Evolutionary conservation across 2,113 vertebrate species (phyloP), one percentile per base, ranked within the genome.

Genomic region (Stercorarius parasiticus): DNA sequence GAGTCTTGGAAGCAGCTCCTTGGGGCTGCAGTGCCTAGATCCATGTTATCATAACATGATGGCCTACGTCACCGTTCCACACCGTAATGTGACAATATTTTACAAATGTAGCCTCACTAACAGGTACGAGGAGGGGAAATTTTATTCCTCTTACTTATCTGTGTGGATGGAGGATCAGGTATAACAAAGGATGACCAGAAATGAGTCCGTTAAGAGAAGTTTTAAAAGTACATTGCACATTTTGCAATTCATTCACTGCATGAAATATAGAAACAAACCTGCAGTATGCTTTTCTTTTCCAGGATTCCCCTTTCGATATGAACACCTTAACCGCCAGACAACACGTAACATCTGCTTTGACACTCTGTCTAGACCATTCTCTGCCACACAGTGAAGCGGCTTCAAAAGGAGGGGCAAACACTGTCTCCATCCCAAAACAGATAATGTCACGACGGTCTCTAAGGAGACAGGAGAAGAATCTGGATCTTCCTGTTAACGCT

Each of bases 11-110:
- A 70, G 76, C 18, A 77, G 27, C 13, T 81, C 12, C n/a, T 52
- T 20, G 34, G 27, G 2, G 9, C 55, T 69, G 49, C 61, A 19
- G 15, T 17, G 26, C 11, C 15, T 5, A 42, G 36, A 45, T 50
- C 12, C 25, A 49, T 1, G 7, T 32, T 40, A 14, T 7, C 2
- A 5, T 26, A 66, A 56, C 30, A 14, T 1, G 14, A 29, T 0
- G 6, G 18, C 30, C 29, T 27, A 42, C 21, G 30, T 67, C 26
- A 32, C 6, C 1, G 1, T 11, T 42, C 40, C n/a, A 32, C 20
- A 55, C 40, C 11, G 4, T 13, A n/a, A 58, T 10, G 16, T 18
- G 15, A 61, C 14, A 36, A 5, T 62, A 78, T n/a, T 59, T 86
- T 34, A 79, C 16, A 78, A 59, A 49, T 20, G 5, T 13, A 66